Conservation (phyloP, 2,888 invertebrate species). For the Drosophila acutilabella region DNA sequence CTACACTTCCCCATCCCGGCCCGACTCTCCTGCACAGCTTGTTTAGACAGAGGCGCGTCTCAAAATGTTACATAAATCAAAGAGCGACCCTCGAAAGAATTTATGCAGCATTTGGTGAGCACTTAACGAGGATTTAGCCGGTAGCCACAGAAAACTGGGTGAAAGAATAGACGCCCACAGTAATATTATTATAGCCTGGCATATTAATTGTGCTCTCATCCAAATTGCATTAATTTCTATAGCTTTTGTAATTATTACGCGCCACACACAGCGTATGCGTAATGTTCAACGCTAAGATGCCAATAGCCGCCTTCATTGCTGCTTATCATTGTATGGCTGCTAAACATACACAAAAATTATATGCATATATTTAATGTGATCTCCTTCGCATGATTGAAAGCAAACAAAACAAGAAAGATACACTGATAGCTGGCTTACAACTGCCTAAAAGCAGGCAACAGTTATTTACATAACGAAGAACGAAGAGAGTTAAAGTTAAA, state of each 20-base stretch:
- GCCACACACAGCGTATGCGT: conserved; percentile 32
- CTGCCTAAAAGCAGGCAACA: conserved; percentile 24
- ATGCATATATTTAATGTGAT: conserved; percentile 3
- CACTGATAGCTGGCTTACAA: conserved; percentile 19
- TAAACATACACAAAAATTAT: not conserved
- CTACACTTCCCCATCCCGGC: not conserved
- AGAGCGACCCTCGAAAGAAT: conserved; percentile 36
- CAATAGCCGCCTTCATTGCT: not conserved
- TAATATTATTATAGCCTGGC: conserved; percentile 30
- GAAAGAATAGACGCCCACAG: conserved; percentile 19
- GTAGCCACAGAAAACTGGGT: conserved; percentile 10
- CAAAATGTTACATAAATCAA: conserved; percentile 55
- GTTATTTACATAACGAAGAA: conserved; percentile 22
- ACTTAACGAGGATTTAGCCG: conserved; percentile 62
- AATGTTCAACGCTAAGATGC: conserved; percentile 21
- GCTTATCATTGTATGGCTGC: conserved; percentile 5
- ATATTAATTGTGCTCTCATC: conserved; percentile 43
- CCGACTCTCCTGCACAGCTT: conserved; percentile 12
- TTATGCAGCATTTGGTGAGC: conserved; percentile 54
- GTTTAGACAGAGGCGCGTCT: conserved; percentile 54
- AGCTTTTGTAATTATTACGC: conserved; percentile 35
- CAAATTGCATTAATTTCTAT: conserved; percentile 45
- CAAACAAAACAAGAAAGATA: conserved; percentile 48
- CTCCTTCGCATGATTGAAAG: conserved; percentile 55
- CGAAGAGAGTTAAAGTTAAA: not conserved